Base-by-base conservation (phyloP, 2,888 invertebrate species). In the Raillietiella orientalis region DNA sequence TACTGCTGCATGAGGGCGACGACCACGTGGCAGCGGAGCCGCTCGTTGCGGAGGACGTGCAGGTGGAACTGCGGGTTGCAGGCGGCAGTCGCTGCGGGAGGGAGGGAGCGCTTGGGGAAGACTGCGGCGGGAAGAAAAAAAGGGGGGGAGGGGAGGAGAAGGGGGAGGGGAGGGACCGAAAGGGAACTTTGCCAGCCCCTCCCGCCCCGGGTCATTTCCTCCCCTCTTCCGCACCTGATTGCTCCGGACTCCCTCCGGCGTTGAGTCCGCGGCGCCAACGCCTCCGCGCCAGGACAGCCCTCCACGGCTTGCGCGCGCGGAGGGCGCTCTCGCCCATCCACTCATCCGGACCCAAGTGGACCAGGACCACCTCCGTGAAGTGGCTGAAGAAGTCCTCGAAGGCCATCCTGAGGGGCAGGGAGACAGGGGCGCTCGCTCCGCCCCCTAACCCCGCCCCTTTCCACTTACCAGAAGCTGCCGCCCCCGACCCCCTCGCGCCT, bases 311-410 rank as follows among this genome's bases (percentile, higher is more conserved):
- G 38, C 58, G 58, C 24, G 57, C 55, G 41, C 59, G 63, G 34
- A 65, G 50, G 17, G 61, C 59, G 11, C 58, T 53, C 43, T 65
- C 65, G 35, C 52, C 44, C 56, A 62, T 54, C 64, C 66, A 65
- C 43, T 64, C 65, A 41, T 69, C 69, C 9, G 67, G 69, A 6
- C 65, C 66, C 33, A 67, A 56, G 42, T 66, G 66, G 34, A 67
- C 64, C 37, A 69, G 51, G 44, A 64, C 63, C 35, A 65, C 47
- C 37, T 60, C 58, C 3, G 56, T 56, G 47, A 66, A 67, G 40
- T 58, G 55, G 10, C 51, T 44, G 25, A 59, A 54, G 44, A 66
- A 65, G 40, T 66, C 66, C 26, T 54, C 56, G 41, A 66, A 59
- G 10, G 60, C 57, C 61, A 69, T 63, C 64, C 62, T 62, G 44